Conservation (phyloP, 2,797 vertebrate species). For the Amniataba percoides region DNA sequence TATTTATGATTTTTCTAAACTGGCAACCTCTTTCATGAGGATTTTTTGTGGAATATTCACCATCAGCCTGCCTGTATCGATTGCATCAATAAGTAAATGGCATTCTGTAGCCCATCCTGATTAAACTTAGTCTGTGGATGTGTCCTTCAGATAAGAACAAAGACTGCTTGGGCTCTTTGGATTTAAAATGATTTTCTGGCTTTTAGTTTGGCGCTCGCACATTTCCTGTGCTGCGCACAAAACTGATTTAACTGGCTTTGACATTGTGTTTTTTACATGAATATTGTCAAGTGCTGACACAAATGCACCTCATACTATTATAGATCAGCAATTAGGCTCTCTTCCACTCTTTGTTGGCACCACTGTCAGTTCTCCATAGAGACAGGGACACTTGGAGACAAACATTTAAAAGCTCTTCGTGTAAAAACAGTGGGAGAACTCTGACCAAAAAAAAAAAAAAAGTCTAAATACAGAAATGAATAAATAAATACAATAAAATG, state of each 20-base stretch:
- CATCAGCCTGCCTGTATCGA: slow-evolving; percentile 67
- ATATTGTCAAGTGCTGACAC: slow-evolving; percentile 61
- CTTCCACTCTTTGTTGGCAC: slow-evolving; percentile 75
- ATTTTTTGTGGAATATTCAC: slow-evolving; percentile 80
- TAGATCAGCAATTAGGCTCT: slow-evolving; percentile 78
- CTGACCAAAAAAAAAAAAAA: slow-evolving; percentile 60
- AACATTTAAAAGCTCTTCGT: slow-evolving; percentile 85
- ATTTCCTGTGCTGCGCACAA: slow-evolving; percentile 26
- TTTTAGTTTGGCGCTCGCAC: slow-evolving; percentile 23
- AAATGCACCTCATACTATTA: slow-evolving; percentile 56
- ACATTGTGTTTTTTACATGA: slow-evolving; percentile 36
- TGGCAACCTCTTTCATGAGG: slow-evolving; percentile 69
- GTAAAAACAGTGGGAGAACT: slow-evolving; percentile 77
- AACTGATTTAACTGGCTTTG: slow-evolving; percentile 41
- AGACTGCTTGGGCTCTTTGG: slow-evolving; percentile 20
- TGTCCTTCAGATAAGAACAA: slow-evolving; percentile 58
- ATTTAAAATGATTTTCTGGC: slow-evolving; percentile 38
- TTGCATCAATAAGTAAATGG: slow-evolving; percentile 76
- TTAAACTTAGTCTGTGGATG: slow-evolving; percentile 43
- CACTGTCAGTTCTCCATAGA: slow-evolving; percentile 71
- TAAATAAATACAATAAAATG: slow-evolving; percentile 87
- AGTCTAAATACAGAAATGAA: slow-evolving; percentile 84
- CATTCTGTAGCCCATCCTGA: slow-evolving; percentile 41
- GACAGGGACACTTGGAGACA: slow-evolving; percentile 68
- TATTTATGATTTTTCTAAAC: slow-evolving; percentile 75